Conservation (phyloP, 2,113 vertebrate species). For the Ahaetulla prasina region DNA sequence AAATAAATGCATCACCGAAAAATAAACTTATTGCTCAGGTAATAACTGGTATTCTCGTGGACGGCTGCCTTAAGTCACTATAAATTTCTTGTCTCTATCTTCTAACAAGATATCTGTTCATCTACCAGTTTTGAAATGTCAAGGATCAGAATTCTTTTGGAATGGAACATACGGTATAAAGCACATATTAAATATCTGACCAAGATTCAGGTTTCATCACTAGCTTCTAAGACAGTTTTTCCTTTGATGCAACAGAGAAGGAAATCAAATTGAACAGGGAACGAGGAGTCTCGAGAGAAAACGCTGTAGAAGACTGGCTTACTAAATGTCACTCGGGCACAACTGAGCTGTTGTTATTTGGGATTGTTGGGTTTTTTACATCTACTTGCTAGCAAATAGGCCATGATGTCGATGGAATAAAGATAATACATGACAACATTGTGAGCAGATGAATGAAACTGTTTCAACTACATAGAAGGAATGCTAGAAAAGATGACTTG, state of each 20-base stretch:
- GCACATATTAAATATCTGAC: not conserved
- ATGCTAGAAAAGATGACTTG: not conserved
- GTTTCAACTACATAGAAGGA: not conserved
- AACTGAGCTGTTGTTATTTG: not conserved
- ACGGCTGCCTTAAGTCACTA: not conserved
- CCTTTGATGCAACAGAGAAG: not conserved
- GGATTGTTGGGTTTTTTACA: not conserved
- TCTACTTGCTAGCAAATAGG: not conserved
- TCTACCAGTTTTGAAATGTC: not conserved
- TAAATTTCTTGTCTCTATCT: constrained; percentile 2
- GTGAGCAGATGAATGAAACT: not conserved
- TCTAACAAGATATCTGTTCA: not conserved
- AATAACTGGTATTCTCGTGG: constrained; percentile 8
- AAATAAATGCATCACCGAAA: constrained; percentile 17
- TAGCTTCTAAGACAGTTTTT: not conserved
- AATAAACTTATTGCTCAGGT: constrained; percentile 10
- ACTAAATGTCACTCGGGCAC: not conserved
- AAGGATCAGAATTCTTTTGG: not conserved
- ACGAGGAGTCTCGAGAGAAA: not conserved
- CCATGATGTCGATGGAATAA: not conserved
- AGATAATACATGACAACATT: not conserved
- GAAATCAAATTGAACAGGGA: not conserved
- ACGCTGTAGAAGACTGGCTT: not conserved
- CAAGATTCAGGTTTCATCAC: not conserved
- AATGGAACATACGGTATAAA: not conserved